Percentiles rank a stretch among this genome's conserved stretches.
Evolutionary conservation across 2,888 invertebrate genomes (phyloP).

Genomic region (Chironomus tentans): DNA sequence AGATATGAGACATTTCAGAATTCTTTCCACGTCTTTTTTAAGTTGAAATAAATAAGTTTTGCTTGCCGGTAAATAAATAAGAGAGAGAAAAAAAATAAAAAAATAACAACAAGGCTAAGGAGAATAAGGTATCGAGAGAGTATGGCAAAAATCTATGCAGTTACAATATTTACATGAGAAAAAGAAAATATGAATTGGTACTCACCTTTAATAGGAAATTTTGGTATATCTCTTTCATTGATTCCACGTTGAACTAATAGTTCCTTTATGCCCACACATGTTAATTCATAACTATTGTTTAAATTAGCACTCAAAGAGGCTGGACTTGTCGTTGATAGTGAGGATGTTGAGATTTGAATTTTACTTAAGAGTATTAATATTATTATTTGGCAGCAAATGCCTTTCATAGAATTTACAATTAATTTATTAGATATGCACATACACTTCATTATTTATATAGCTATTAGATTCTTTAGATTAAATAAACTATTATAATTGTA

Average conservation of each 20-base stretch:
- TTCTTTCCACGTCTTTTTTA: too few species aligned
- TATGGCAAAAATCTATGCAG: too few species aligned
- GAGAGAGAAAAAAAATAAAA: too few species aligned
- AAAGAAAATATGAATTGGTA: neutral
- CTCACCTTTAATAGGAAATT: slow-evolving; percentile 24
- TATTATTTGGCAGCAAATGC: neutral
- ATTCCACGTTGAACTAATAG: slow-evolving; percentile 14
- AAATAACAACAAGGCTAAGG: too few species aligned
- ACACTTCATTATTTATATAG: neutral
- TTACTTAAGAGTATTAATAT: neutral
- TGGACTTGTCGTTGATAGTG: slow-evolving; percentile 13
- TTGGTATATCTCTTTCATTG: slow-evolving; percentile 18
- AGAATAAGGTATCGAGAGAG: too few species aligned
- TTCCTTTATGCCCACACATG: slow-evolving; percentile 11
- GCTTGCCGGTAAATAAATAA: too few species aligned
- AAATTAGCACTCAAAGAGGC: neutral
- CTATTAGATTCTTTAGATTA: too few species aligned
- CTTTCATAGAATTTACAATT: neutral
- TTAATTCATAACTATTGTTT: neutral
- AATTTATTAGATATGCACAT: slow-evolving; percentile 13
- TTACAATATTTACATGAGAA: neutral
- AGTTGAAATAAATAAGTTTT: too few species aligned
- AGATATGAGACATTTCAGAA: too few species aligned
- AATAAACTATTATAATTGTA: too few species aligned
- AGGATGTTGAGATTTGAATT: slow-evolving; percentile 2